Base-by-base conservation (phyloP, 2,113 vertebrate species). In the Syrrhaptes paradoxus region DNA sequence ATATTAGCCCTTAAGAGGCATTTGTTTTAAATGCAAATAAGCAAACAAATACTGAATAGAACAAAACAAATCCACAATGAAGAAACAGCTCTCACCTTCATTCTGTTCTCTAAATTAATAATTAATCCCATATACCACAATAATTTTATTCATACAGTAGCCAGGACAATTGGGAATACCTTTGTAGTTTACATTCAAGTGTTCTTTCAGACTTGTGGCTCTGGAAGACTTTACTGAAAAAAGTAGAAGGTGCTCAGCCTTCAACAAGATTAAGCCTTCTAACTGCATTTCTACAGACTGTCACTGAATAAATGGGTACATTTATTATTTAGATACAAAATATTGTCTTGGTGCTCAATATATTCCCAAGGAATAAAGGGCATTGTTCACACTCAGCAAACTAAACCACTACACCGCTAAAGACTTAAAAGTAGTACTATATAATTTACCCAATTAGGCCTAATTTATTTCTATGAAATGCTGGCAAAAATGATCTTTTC, bases 321-420 rank as follows among this genome's bases (percentile, higher is more conserved):
- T 93, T 79, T 90, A 90, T 90, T 90, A 90, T 90, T 95, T 79
- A 96, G 59, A 73, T 85, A 59, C 25, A 76, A 90, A 95, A 90
- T 85, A 92, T 13, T 90, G 49, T 79, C 88, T 79, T 68, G 34
- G 20, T 61, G n/a, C 45, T 85, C 71, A 52, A 48, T 54, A 38
- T 68, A 92, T 79, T 92, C 71, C 71, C 61, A 65, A 76, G 49
- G 89, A 93, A 55, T 48, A 85, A 85, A 73, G 58, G 58, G 38
- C 41, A 90, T n/a, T 38, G 24, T 67, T 90, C 45, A 79, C 28
- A 61, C 26, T 49, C 45, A 68, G 71, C 62, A 83, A 88, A 95
- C 61, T 65, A 90, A 93, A 68, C 68, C 41, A 54, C 71, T 65
- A 90, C 92, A 68, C 63, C 41, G 51, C 71, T 59, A 18, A 80